phyloP scores from a whole-genome alignment of 2,113 vertebrate species.

The Corythaixoides concolor region DNA sequence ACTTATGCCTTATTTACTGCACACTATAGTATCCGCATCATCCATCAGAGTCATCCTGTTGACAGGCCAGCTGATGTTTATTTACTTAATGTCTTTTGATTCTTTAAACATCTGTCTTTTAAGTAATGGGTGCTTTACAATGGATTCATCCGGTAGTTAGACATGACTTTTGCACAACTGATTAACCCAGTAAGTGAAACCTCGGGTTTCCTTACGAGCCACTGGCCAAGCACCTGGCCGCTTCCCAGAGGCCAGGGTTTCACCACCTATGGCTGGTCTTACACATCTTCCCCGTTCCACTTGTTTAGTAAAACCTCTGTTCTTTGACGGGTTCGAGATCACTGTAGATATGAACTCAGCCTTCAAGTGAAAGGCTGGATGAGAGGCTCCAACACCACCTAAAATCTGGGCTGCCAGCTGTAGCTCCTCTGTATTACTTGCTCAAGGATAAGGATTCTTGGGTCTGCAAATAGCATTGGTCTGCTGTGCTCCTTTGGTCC shows the following conservation, averaged over 20 bases:
- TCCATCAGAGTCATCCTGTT: conserved; percentile 46
- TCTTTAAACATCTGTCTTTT: conserved; percentile 14
- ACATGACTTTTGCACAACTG: background rate
- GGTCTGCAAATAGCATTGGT: background rate
- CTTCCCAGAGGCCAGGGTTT: background rate
- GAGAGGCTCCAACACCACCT: background rate
- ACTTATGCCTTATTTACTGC: background rate
- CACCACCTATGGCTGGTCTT: background rate
- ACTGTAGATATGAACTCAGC: background rate
- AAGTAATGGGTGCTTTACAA: background rate
- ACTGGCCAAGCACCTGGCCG: fast-evolving
- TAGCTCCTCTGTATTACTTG: background rate
- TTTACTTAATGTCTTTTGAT: background rate
- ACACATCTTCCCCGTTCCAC: no score
- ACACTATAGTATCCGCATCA: conserved; percentile 10
- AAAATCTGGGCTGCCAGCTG: background rate
- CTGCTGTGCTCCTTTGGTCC: background rate
- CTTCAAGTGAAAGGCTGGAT: background rate
- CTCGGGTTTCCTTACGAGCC: background rate
- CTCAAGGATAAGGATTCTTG: background rate
- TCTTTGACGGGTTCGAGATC: background rate
- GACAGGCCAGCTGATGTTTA: conserved; percentile 24
- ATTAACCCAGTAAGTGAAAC: background rate
- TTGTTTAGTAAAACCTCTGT: background rate
- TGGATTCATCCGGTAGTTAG: background rate